phyloP scores from a whole-genome alignment of 2,888 invertebrate genomes.

The Seira musarum region DNA sequence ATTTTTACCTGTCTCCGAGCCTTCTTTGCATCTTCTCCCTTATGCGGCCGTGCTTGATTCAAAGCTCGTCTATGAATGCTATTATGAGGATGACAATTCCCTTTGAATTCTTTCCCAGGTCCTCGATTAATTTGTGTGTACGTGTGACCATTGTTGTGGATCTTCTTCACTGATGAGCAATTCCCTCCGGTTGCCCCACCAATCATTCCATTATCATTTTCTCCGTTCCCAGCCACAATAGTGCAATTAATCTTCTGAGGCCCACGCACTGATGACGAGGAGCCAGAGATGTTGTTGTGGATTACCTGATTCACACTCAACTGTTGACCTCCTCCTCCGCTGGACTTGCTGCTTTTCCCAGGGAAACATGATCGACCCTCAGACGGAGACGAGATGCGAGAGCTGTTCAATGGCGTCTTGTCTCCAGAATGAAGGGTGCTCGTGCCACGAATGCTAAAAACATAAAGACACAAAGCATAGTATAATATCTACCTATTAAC shows the following conservation, averaged over 20 bases:
- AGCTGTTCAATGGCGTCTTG: not conserved
- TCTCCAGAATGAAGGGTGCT: not conserved
- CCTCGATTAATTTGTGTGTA: conserved; percentile 25
- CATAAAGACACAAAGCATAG: not conserved
- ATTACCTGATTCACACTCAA: conserved; percentile 2
- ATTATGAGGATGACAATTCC: conserved; percentile 20
- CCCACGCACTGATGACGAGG: not conserved
- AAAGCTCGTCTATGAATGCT: conserved; percentile 39
- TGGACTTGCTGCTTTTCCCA: not conserved
- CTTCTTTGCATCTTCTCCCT: conserved; percentile 70
- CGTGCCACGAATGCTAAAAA: conserved; percentile 42
- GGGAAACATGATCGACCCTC: not conserved
- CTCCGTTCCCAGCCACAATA: not conserved
- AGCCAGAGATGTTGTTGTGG: conserved; percentile 8
- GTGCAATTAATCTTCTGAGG: conserved; percentile 2
- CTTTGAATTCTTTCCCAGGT: conserved; percentile 9
- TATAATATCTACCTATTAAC: not conserved
- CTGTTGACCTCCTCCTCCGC: not conserved
- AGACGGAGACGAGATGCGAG: not conserved
- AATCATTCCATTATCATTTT: not conserved
- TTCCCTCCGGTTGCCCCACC: not conserved
- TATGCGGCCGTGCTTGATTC: conserved; percentile 60
- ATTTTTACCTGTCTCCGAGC: conserved; percentile 72
- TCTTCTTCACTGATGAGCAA: conserved; percentile 9
- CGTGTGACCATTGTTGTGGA: conserved; percentile 49